Percentiles rank a stretch among this genome's conserved stretches.
Evolutionary conservation across 2,888 invertebrate species (phyloP).

Genomic region (Limnephilus rhombicus): DNA sequence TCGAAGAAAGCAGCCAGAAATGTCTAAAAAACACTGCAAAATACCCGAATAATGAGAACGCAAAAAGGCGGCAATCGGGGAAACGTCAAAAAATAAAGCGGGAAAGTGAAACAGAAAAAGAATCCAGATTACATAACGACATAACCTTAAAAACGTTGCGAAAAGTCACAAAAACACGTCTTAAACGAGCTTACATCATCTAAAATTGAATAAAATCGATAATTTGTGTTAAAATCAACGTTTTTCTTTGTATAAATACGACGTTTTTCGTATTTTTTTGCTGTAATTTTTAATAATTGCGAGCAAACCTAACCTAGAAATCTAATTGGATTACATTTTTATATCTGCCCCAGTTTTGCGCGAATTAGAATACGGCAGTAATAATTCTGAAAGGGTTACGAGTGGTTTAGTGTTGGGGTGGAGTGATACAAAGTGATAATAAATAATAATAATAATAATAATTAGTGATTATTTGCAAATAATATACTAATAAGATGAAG

Average conservation of each 20-base stretch:
- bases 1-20: background rate
- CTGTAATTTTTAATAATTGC: background rate
- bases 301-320: slow-evolving; percentile 32
- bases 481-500: background rate
- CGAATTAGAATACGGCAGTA: background rate
- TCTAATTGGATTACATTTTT: slow-evolving; percentile 30
- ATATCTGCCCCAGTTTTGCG: background rate
- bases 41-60: slow-evolving; percentile 5
- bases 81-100: slow-evolving; percentile 43
- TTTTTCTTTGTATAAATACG: background rate
- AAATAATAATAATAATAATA: background rate
- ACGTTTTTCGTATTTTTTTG: background rate
- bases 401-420: background rate
- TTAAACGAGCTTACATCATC: background rate
- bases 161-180: background rate
- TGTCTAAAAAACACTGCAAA: background rate
- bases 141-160: slow-evolving; percentile 34
- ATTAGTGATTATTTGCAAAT: background rate
- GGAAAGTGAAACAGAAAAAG: background rate
- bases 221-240: background rate
- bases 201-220: background rate
- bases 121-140: slow-evolving; percentile 39
- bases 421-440: slow-evolving; percentile 19
- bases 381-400: background rate
- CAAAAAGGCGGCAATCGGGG: background rate